Evolutionary conservation across 2,888 invertebrate genomes (phyloP), one percentile per base, ranked within the genome.

Genomic region (Ormyrus labotus): DNA sequence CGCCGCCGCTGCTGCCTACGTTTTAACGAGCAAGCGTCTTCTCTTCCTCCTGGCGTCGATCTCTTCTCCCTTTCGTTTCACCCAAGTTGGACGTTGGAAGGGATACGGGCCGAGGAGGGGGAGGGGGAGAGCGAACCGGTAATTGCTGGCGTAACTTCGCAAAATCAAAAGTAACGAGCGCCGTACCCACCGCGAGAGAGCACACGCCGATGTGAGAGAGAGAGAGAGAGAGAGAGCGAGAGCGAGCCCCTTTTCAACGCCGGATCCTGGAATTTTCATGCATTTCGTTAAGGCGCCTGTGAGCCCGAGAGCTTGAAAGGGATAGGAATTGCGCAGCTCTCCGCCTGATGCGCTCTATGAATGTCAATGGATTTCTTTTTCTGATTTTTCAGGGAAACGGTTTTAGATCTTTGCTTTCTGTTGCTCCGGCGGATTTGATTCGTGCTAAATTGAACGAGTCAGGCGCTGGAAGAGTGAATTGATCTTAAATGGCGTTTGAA

Each of bases 131-230:
- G 69, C 77, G 80, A 74, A 55, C 50, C 76, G 71, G 82, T 85
- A 83, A 84, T 85, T 85, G 83, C 85, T 68, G 45, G 73, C 81
- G 79, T 70, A 83, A 83, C 81, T 82, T 82, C 53, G 83, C 81
- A 74, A 84, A 84, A 84, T 85, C 81, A 85, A 84, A 82, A 83
- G 83, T 83, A 84, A 85, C 83, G 83, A 84, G 82, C 78, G 68
- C 70, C 45, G 65, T 55, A 9, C 57, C 47, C 65, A 2, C 57
- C 53, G 7, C 10, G 45, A 9, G 19, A 19, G 19, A 19, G 19
- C 19, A 19, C 19, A 19, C 19, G 19, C 19, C 19, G 19, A 19
- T 19, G 19, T 19, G 19, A 19, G 19, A 19, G 19, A n/a, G 10
- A 5, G 19, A 19, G 19, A n/a, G 10, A 5, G 34, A 48, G 13